Conservation (phyloP, 2,113 vertebrate species). For the Cisticola juncidis region DNA sequence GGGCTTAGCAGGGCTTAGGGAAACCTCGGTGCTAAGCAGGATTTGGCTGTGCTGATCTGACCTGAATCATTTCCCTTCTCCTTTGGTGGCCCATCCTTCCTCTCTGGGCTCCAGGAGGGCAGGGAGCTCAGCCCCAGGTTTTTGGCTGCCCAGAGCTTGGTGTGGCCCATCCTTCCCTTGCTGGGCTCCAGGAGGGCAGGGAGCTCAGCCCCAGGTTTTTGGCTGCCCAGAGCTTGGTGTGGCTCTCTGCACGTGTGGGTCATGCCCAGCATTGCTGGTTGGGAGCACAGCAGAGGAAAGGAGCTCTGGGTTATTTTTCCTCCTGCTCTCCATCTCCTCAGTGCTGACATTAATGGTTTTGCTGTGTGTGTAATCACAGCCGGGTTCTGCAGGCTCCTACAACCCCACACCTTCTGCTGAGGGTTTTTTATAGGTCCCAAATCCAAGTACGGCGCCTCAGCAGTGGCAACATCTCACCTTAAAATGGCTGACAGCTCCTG, state of each 20-base stretch:
- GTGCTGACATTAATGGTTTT: neutral
- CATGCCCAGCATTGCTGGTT: neutral
- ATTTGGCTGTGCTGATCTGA: neutral
- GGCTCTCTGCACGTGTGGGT: too few species aligned
- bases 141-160: neutral
- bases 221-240: neutral
- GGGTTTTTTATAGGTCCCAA: conserved; percentile 9
- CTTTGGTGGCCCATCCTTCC: neutral
- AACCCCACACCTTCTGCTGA: conserved; percentile 36
- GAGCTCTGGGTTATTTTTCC: neutral
- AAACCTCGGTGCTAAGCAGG: neutral
- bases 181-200: neutral
- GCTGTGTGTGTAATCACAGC: neutral
- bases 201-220: neutral
- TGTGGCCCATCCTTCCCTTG: neutral
- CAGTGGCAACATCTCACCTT: conserved; percentile 33
- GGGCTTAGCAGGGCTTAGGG: neutral
- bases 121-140: neutral
- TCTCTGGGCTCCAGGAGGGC: neutral
- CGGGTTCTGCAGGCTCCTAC: neutral
- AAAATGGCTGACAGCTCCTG: conserved; percentile 28
- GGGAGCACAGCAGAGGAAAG: neutral
- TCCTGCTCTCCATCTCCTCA: neutral
- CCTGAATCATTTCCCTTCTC: neutral
- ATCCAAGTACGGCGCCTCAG: neutral